Evolutionary conservation across 2,797 vertebrate genomes (phyloP).

Genomic region (Sebastiscus albofasciatus): DNA sequence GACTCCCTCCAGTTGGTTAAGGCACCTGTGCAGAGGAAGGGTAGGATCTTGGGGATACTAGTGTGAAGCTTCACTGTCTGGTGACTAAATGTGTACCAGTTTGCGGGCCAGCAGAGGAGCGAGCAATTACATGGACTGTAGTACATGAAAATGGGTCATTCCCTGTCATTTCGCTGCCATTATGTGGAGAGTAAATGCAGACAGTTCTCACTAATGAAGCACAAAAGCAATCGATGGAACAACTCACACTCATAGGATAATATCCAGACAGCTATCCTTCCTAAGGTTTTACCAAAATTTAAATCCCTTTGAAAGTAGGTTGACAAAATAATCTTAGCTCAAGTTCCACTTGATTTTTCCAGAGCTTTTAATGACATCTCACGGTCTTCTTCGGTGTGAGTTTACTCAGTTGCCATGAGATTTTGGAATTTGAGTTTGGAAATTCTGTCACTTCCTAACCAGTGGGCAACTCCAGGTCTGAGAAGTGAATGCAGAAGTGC

Average conservation of each 20-base stretch:
- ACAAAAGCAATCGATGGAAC: background rate
- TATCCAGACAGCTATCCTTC: no score
- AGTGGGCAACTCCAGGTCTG: no score
- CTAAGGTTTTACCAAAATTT: background rate
- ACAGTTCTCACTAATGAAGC: background rate
- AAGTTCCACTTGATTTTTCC: background rate
- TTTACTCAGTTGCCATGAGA: background rate
- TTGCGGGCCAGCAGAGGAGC: background rate
- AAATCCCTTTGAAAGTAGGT: background rate
- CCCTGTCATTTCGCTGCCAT: background rate
- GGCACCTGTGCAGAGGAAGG: background rate
- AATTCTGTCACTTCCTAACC: background rate
- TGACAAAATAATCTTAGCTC: background rate
- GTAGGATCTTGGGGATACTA: background rate
- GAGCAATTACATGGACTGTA: background rate
- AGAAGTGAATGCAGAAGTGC: accelerated
- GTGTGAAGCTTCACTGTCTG: background rate
- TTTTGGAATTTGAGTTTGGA: background rate
- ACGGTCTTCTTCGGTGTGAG: background rate
- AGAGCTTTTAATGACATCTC: background rate
- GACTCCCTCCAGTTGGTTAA: background rate
- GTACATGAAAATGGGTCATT: background rate
- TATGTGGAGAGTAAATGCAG: background rate
- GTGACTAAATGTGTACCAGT: background rate
- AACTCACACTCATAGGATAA: background rate